A percentile compares a stretch with the other conserved stretches of the same genome.
phyloP scores from a whole-genome alignment of 2,888 invertebrate species.

The Sericinus montela region DNA sequence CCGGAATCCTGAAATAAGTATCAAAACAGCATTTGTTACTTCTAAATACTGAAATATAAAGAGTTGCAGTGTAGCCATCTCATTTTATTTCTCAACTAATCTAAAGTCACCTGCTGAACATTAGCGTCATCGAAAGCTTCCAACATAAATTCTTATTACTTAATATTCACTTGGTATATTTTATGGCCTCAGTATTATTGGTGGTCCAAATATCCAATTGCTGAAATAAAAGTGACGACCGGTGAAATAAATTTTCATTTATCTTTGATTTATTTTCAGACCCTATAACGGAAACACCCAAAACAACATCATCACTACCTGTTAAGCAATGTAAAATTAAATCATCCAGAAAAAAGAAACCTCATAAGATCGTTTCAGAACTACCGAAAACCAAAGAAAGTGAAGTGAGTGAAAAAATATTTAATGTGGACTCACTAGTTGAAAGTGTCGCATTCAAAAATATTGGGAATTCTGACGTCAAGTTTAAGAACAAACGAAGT shows the following conservation, averaged over 20 bases:
- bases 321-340: slow-evolving; percentile 1
- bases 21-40: no score
- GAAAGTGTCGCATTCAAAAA: slow-evolving; percentile 12
- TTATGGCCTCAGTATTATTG: no score
- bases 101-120: no score
- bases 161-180: no score
- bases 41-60: no score
- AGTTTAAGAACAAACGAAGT: slow-evolving; percentile 42
- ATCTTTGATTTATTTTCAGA: slow-evolving; percentile 5
- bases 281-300: slow-evolving; percentile 3
- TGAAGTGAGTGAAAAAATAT: not conserved
- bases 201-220: no score
- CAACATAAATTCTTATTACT: no score
- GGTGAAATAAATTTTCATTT: not conserved
- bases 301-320: not conserved
- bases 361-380: not conserved
- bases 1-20: no score
- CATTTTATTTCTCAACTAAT: no score
- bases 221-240: no score
- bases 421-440: not conserved
- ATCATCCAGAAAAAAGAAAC: slow-evolving; percentile 6
- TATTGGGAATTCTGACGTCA: slow-evolving; percentile 29
- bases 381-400: not conserved
- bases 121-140: no score
- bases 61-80: no score